Percentiles rank a stretch among this genome's conserved stretches.
phyloP scores from a whole-genome alignment of 1,140 invertebrate genomes.

The Acromyrmex charruanus region DNA sequence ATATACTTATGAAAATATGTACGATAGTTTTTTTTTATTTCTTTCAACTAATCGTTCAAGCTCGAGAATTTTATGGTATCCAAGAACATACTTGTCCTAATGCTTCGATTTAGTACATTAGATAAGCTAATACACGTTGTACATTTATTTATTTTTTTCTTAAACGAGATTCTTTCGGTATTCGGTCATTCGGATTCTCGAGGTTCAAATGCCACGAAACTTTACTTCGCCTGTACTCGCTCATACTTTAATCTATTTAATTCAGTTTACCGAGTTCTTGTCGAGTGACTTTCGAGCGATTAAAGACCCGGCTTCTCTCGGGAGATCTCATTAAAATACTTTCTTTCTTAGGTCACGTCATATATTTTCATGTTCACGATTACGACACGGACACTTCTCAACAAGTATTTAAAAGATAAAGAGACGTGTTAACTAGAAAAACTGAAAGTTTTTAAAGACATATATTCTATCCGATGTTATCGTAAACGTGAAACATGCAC shows the following conservation, averaged over 20 bases:
- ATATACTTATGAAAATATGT: no score
- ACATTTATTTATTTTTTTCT: constrained; percentile 39
- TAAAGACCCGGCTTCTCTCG: constrained; percentile 11
- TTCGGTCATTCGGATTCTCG: constrained; percentile 29
- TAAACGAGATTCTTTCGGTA: constrained; percentile 37
- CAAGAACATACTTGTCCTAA: no score
- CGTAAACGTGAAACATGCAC: neutral
- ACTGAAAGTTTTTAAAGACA: neutral
- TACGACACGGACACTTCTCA: neutral
- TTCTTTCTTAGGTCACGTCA: constrained; percentile 11
- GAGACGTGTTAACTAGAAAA: neutral
- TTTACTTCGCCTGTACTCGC: constrained; percentile 50
- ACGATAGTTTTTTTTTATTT: neutral
- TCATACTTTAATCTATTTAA: constrained; percentile 42
- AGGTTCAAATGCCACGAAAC: neutral
- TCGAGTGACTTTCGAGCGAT: constrained; percentile 22
- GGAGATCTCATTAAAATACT: constrained; percentile 26
- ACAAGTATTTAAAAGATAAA: neutral
- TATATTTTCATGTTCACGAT: neutral
- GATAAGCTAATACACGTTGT: constrained; percentile 41
- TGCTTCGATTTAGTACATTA: constrained; percentile 58
- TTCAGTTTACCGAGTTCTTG: constrained; percentile 36
- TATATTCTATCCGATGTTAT: neutral
- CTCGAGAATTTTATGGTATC: neutral
- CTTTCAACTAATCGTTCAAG: neutral